A percentile compares a stretch with the other conserved stretches of the same genome.
Conservation (phyloP, 1,140 invertebrate genomes). For the Cherax quadricarinatus region DNA sequence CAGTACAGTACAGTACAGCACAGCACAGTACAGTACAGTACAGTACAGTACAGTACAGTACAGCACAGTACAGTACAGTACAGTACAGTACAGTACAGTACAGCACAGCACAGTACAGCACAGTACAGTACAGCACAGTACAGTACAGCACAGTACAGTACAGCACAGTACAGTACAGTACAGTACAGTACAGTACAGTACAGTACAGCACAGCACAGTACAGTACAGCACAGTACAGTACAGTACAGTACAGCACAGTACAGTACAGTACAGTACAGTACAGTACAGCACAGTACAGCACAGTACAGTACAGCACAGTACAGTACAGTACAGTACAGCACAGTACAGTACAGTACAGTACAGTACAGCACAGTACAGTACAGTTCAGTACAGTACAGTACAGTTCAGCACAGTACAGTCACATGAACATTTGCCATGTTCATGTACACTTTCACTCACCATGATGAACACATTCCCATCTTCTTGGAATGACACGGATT, state of each 20-base stretch:
- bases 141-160: slow-evolving; percentile 74
- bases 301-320: slow-evolving; percentile 74
- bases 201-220: slow-evolving; percentile 73
- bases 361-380: slow-evolving; percentile 7
- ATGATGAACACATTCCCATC: too few relatives aligned
- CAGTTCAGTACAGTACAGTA: not conserved
- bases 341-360: slow-evolving; percentile 14
- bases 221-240: slow-evolving; percentile 73
- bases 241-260: slow-evolving; percentile 55
- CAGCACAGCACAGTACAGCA: slow-evolving; percentile 73
- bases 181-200: slow-evolving; percentile 73
- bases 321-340: slow-evolving; percentile 59
- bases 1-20: slow-evolving; percentile 73
- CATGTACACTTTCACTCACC: too few relatives aligned
- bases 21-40: slow-evolving; percentile 73
- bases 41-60: slow-evolving; percentile 72
- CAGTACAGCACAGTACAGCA: slow-evolving; percentile 68
- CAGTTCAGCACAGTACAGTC: slow-evolving; percentile 71
- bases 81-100: slow-evolving; percentile 65
- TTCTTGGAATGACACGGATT: too few relatives aligned
- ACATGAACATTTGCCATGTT: too few relatives aligned
- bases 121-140: slow-evolving; percentile 74
- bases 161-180: slow-evolving; percentile 73
- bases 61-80: slow-evolving; percentile 72
- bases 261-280: slow-evolving; percentile 67